Conservation (phyloP, 2,113 vertebrate species). For the Alligator sinensis region DNA sequence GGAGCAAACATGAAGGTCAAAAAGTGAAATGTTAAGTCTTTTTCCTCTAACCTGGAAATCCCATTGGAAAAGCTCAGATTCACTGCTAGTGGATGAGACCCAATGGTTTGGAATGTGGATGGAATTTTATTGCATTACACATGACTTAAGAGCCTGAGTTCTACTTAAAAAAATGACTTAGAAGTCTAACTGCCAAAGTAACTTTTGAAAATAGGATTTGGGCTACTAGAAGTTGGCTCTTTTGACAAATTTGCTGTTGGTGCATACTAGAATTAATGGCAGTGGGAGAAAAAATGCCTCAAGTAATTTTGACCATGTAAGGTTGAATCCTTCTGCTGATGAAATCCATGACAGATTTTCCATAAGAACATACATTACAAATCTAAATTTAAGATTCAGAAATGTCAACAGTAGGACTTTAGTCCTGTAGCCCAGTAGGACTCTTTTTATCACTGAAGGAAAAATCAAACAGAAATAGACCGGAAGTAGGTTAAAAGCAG, state of each 20-base stretch:
- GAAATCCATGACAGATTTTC: background rate
- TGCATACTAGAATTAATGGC: background rate
- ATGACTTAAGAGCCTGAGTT: no score
- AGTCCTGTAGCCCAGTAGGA: background rate
- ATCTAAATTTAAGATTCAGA: background rate
- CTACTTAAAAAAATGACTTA: no score
- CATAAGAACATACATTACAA: background rate
- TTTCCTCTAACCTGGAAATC: background rate
- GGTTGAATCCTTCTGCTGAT: background rate
- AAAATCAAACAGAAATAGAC: background rate
- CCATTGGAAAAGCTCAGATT: background rate
- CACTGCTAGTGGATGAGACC: background rate
- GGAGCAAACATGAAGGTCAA: background rate
- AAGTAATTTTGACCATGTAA: background rate
- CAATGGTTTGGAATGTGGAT: background rate
- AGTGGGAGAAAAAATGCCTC: background rate
- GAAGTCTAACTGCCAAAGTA: background rate
- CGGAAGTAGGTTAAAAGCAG: background rate
- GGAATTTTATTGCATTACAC: constrained; percentile 33
- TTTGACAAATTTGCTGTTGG: background rate
- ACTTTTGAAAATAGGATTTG: background rate
- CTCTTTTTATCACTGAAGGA: background rate
- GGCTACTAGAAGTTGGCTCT: background rate
- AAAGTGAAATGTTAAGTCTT: background rate
- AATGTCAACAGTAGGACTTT: background rate